These are phyloP conservation scores for Nothobranchius furzeri DNA, from an alignment of 2,113 vertebrate species.

Conservation along the genomic window DNA sequence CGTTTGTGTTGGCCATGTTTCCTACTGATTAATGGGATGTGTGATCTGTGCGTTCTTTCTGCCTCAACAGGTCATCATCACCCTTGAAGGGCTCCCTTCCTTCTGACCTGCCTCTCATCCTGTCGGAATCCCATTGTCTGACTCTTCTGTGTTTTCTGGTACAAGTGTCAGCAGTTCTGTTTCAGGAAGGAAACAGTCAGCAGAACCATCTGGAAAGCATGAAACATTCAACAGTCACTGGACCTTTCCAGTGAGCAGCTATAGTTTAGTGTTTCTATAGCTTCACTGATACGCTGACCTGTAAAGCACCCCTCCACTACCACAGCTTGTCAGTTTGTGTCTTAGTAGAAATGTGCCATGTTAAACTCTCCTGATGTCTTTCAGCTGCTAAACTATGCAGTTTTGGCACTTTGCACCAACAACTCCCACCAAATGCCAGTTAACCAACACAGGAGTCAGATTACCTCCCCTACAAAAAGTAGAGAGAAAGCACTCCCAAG, in stretches of 20 bases:
- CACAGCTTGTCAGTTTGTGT: too few species aligned
- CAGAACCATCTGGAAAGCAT: slow-evolving; percentile 65
- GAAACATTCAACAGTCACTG: slow-evolving; percentile 34
- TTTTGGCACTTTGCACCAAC: too few species aligned
- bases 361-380: too few species aligned
- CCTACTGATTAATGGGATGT: slow-evolving; percentile 31
- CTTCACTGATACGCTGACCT: background rate
- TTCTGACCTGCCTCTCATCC: slow-evolving; percentile 42
- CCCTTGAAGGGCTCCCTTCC: slow-evolving; percentile 1
- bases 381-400: too few species aligned
- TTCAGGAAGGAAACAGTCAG: slow-evolving; percentile 74
- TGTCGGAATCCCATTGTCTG: slow-evolving; percentile 47
- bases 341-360: too few species aligned
- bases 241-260: slow-evolving; percentile 16
- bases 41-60: slow-evolving; percentile 34
- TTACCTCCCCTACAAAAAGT: too few species aligned
- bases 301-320: background rate
- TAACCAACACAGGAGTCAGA: too few species aligned
- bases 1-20: slow-evolving; percentile 54
- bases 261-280: background rate
- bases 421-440: too few species aligned
- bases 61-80: slow-evolving; percentile 36
- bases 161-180: slow-evolving; percentile 69
- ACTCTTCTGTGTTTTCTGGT: background rate
- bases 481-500: too few species aligned